A percentile compares a stretch with the other conserved stretches of the same genome.
phyloP scores from a whole-genome alignment of 2,888 invertebrate genomes.

The Octodonta nipae region DNA sequence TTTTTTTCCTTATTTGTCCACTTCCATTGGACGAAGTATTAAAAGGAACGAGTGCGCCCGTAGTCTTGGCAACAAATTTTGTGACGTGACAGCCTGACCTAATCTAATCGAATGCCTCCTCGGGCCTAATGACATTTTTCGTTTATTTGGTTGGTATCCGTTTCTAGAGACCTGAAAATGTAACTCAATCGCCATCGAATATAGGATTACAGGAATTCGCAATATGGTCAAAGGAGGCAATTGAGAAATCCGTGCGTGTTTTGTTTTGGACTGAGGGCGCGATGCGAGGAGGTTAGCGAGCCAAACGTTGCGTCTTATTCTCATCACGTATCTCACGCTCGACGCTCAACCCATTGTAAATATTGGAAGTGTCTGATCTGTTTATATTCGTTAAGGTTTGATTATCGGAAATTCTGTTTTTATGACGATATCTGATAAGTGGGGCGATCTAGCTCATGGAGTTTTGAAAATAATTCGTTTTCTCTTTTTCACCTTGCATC shows the following conservation, averaged over 20 bases:
- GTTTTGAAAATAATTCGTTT: too few species aligned
- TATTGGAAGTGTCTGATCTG: slow-evolving; percentile 26
- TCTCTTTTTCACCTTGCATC: too few species aligned
- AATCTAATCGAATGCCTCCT: slow-evolving; percentile 32
- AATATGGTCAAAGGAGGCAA: slow-evolving; percentile 30
- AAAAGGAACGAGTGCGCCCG: slow-evolving; percentile 7
- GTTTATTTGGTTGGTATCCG: slow-evolving; percentile 32
- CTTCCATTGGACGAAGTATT: slow-evolving; percentile 10
- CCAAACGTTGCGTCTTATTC: slow-evolving; percentile 18
- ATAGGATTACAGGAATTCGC: slow-evolving; percentile 35
- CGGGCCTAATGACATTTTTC: slow-evolving; percentile 34
- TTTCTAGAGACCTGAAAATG: slow-evolving; percentile 24
- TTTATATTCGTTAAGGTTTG: too few species aligned
- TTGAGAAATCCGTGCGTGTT: slow-evolving; percentile 32
- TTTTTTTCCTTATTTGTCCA: slow-evolving; percentile 16
- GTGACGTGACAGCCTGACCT: slow-evolving; percentile 25
- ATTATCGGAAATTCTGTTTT: too few species aligned
- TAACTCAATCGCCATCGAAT: slow-evolving; percentile 30
- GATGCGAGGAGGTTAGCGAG: slow-evolving; percentile 19
- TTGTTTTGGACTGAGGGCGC: slow-evolving; percentile 15
- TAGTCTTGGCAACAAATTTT: slow-evolving; percentile 25
- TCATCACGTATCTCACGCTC: slow-evolving; percentile 26
- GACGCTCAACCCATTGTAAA: slow-evolving; percentile 31
- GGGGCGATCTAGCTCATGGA: too few species aligned
- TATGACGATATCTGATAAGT: too few species aligned